Base-by-base conservation (phyloP, 2,113 vertebrate species). In the Prionailurus viverrinus region DNA sequence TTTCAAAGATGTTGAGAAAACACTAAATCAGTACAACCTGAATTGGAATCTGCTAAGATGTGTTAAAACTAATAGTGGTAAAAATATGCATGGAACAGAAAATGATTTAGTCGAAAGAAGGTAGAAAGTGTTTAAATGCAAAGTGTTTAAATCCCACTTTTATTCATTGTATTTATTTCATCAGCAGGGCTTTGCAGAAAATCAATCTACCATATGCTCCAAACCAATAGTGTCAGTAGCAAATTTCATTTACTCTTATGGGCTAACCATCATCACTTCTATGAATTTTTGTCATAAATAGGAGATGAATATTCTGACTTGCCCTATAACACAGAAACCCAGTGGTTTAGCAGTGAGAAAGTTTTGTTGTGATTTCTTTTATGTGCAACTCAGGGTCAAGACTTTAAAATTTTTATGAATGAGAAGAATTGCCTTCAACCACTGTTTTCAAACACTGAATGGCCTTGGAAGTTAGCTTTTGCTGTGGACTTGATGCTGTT, bases 281-380 rank as follows among this genome's bases (percentile, higher is more conserved):
- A 39, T 92, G 19, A 88, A 65, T 88, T 94, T 91, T 82, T 87
- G 45, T 92, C 18, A 94, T 15, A 89, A 83, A 84, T 23, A 84
- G 58, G 53, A 83, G 51, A 5, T 65, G 48, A 85, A 55, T 79
- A 73, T 71, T 94, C 63, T 36, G 36, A 97, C 29, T 66, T 92
- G 23, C 25, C 36, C 55, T 66, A 48, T 25, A 13, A 33, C 27
- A 61, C 31, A 93, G 69, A 15, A 94, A 10, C 31, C n/a, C 69
- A 53, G 16, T 58, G 45, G 23, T 48, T 89, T 68, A n/a, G 13
- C 36, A 19, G 7, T 61, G 41, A 45, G 31, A 61, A 88, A 27
- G 11, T 96, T 68, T 91, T 76, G 82, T 9, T 89, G 78, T 63
- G 8, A 31, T 81, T 91, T 53, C 45, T 61, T 58, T 51, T 58